Evolutionary conservation across 2,113 vertebrate genomes (phyloP), one percentile per base, ranked within the genome.

Genomic region (Tenrec ecaudatus): DNA sequence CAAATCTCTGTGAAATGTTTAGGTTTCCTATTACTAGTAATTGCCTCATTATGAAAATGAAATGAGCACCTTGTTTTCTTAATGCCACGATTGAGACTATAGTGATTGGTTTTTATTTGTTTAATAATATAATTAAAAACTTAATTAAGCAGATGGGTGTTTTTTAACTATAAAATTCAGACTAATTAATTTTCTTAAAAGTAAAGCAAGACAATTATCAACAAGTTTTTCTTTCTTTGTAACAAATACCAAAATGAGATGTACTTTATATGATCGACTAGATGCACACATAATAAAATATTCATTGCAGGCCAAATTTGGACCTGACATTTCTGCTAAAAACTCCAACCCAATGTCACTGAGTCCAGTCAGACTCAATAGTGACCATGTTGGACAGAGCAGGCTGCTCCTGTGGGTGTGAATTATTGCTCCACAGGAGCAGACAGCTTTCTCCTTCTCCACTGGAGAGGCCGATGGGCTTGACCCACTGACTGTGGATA

Each of bases 111-210:
- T 97, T 57, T 29, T 62, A 20, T 57, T 88, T 73, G 16, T 92
- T 91, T 92, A 53, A 81, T 92, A 92, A 90, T 40, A n/a, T 69
- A 96, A 96, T 96, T 94, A 97, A 97, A 97, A 97, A 90, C 88
- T 96, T 98, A 96, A 92, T 95, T 92, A 95, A 94, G 73, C 80
- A 88, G 91, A 58, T 94, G 33, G 9, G 4, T 94, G 14, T 83
- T 88, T 94, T 92, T 77, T 91, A 95, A 75, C 17, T 58, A 76
- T 69, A 94, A 95, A 94, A 96, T 95, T 96, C 96, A 57, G 76
- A 22, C 88, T 93, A 81, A 75, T 93, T 79, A 40, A 89, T 93
- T 92, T 76, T 96, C 94, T 94, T 77, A 96, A 96, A 83, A 89
- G 79, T 87, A 68, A 93, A 95, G 66, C 38, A 92, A 90, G 58